Percentiles rank a stretch among this genome's conserved stretches.
Conservation (phyloP, 2,113 vertebrate genomes). For the Agapornis roseicollis region DNA sequence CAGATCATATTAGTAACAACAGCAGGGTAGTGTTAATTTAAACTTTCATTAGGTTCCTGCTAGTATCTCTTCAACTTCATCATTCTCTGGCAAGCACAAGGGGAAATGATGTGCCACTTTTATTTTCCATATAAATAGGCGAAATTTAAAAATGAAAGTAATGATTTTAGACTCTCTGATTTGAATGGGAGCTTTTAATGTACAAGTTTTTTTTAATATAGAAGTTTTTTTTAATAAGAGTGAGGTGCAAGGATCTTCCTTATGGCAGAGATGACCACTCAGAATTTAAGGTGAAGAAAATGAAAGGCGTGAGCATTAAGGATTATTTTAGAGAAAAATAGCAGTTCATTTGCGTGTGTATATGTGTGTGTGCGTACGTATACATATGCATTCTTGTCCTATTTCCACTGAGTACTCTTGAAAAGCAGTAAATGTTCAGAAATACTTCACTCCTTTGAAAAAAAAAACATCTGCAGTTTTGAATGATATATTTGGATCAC, state of each 20-base stretch:
- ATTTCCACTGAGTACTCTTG: background rate
- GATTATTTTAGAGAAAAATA: background rate
- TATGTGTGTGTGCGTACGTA: background rate
- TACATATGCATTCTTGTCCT: background rate
- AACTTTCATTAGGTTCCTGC: background rate
- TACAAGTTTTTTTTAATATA: background rate
- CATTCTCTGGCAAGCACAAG: conserved; percentile 1
- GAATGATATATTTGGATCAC: background rate
- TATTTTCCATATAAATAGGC: background rate
- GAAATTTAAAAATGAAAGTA: background rate
- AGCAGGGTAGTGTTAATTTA: background rate
- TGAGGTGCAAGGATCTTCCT: background rate
- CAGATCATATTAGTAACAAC: background rate
- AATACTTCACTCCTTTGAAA: background rate
- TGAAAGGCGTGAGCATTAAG: background rate
- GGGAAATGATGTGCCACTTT: background rate
- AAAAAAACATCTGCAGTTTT: background rate
- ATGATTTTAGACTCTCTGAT: background rate
- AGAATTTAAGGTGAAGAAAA: background rate
- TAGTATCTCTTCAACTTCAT: background rate
- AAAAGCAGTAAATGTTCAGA: background rate
- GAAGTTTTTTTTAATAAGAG: background rate
- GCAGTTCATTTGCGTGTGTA: background rate
- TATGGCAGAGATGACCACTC: background rate
- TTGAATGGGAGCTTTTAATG: background rate